phyloP scores from a whole-genome alignment of 2,888 invertebrate species.

The Sinopyrophorus schimmeli region DNA sequence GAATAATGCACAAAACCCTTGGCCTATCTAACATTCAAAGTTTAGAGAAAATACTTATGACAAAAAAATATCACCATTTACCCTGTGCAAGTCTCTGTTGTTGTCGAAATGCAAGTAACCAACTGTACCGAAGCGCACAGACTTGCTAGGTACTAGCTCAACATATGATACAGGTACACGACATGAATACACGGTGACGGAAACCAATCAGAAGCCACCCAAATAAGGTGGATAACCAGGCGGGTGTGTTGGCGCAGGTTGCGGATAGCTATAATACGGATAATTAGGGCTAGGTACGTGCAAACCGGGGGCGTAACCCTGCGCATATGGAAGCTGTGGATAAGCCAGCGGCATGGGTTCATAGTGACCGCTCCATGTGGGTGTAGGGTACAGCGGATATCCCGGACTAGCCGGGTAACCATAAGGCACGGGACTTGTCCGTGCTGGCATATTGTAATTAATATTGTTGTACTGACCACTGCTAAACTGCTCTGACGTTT shows the following conservation, averaged over 20 bases:
- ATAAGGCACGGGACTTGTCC: slow-evolving; percentile 52
- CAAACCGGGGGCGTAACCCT: slow-evolving; percentile 59
- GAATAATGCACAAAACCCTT: slow-evolving; percentile 57
- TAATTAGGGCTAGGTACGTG: slow-evolving; percentile 73
- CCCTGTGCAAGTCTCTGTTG: slow-evolving; percentile 59
- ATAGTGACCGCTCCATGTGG: slow-evolving; percentile 53
- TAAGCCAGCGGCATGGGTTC: slow-evolving; percentile 57
- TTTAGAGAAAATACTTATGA: slow-evolving; percentile 59
- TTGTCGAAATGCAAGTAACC: slow-evolving; percentile 57
- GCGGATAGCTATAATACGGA: slow-evolving; percentile 60
- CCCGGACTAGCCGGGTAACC: slow-evolving; percentile 50
- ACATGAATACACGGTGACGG: slow-evolving; percentile 57
- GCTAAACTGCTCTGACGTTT: slow-evolving; percentile 44
- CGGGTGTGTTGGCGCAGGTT: slow-evolving; percentile 53
- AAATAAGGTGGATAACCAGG: slow-evolving; percentile 54
- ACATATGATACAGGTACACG: slow-evolving; percentile 59
- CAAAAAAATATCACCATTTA: slow-evolving; percentile 60
- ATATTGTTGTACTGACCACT: slow-evolving; percentile 52
- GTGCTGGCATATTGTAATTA: slow-evolving; percentile 56
- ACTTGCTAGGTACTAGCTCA: slow-evolving; percentile 59
- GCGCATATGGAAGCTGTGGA: slow-evolving; percentile 50
- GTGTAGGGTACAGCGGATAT: slow-evolving; percentile 54
- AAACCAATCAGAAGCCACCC: slow-evolving; percentile 57
- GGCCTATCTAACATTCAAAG: slow-evolving; percentile 58
- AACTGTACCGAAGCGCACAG: slow-evolving; percentile 57